Conservation (phyloP, 2,888 invertebrate genomes). For the Griposia aprilina region DNA sequence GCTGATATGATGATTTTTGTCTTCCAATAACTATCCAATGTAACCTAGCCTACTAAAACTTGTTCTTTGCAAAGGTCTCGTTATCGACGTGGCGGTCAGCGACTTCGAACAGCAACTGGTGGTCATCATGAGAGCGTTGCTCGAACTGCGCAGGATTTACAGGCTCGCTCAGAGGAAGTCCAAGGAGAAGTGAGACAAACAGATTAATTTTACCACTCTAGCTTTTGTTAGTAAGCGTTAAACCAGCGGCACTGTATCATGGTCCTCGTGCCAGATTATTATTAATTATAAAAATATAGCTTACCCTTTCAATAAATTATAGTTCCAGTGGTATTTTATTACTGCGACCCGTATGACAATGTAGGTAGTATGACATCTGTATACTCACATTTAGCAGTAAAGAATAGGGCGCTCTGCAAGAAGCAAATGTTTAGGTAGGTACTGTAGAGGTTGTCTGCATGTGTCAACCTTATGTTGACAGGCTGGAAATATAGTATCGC, state of each 20-base stretch:
- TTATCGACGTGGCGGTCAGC: conserved; percentile 81
- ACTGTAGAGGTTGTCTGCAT: too few species aligned
- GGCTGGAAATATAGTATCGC: too few species aligned
- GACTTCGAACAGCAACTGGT: conserved; percentile 92
- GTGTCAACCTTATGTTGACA: too few species aligned
- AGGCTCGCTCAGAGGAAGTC: conserved; percentile 84
- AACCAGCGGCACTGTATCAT: not conserved
- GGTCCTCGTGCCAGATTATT: too few species aligned
- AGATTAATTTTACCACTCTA: not conserved
- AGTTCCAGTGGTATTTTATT: too few species aligned
- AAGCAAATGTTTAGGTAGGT: too few species aligned
- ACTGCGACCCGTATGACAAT: too few species aligned
- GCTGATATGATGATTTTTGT: not conserved
- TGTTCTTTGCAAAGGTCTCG: conserved; percentile 65
- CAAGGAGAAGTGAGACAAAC: conserved; percentile 79
- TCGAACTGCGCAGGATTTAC: conserved; percentile 89
- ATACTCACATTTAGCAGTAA: too few species aligned
- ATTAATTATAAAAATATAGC: too few species aligned
- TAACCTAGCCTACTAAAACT: not conserved
- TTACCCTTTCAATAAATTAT: too few species aligned
- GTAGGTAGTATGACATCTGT: too few species aligned
- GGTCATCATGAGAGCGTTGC: conserved; percentile 91
- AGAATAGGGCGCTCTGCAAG: too few species aligned
- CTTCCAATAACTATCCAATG: not conserved
- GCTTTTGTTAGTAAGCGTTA: not conserved